A percentile compares a stretch with the other conserved stretches of the same genome.
Conservation (phyloP, 2,888 invertebrate species). For the Oscheius sp. region DNA sequence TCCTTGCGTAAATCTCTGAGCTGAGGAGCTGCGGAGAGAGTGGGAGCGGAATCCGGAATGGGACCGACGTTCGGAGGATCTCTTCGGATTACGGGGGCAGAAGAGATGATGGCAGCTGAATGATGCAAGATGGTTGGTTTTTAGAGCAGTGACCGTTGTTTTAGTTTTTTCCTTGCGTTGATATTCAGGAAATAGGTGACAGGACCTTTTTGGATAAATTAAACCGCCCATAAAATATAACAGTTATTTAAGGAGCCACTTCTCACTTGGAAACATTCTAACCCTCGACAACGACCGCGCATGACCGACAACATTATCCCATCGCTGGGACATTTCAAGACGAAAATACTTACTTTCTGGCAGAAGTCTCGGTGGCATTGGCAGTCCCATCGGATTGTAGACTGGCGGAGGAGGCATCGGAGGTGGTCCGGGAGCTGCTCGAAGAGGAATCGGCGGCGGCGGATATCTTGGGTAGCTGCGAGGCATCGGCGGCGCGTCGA, state of each 20-base stretch:
- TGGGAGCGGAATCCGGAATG: conserved; percentile 32
- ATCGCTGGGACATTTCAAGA: not conserved
- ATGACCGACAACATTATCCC: no score
- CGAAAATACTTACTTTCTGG: conserved; percentile 10
- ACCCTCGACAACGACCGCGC: no score
- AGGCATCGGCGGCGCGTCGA: conserved; percentile 40
- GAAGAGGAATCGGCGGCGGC: conserved; percentile 25
- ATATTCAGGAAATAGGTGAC: no score
- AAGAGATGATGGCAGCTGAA: conserved; percentile 44
- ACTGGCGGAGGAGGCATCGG: conserved; percentile 45
- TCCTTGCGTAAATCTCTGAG: conserved; percentile 81
- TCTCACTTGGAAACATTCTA: no score
- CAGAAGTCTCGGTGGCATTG: conserved; percentile 28
- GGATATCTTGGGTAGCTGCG: conserved; percentile 33
- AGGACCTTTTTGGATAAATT: no score
- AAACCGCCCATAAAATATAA: no score
- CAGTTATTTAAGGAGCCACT: no score
- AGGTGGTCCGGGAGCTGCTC: conserved; percentile 44
- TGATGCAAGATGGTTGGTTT: no score
- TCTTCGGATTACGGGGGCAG: conserved; percentile 48
- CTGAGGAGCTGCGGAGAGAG: conserved; percentile 89
- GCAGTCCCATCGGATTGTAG: conserved; percentile 51
- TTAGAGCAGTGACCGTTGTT: no score
- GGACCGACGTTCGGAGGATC: conserved; percentile 34
- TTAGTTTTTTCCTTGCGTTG: no score